A percentile compares a stretch with the other conserved stretches of the same genome.
These are phyloP conservation scores for Aptenodytes patagonicus DNA, from an alignment of 2,113 vertebrate species.

Conservation along the genomic window DNA sequence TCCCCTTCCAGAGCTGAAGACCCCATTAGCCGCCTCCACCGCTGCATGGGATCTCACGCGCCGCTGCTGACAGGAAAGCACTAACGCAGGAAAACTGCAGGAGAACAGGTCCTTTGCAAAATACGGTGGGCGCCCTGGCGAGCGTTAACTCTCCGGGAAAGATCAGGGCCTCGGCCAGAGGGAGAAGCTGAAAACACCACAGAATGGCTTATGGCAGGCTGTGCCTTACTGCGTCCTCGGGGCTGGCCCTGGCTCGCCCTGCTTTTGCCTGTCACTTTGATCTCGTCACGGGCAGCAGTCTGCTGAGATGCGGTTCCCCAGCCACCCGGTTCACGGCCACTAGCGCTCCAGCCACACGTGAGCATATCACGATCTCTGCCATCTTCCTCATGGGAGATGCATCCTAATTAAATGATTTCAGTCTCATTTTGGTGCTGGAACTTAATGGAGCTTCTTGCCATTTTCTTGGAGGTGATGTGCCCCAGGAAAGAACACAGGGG, in stretches of 20 bases:
- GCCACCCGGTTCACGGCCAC: accelerated
- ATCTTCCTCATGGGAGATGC: not conserved
- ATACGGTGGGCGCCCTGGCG: no score
- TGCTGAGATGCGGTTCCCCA: accelerated
- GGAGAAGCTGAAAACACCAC: not conserved
- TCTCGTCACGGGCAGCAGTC: not conserved
- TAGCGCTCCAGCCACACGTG: not conserved
- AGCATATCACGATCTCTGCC: not conserved
- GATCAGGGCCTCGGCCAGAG: not conserved
- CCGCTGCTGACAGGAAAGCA: not conserved
- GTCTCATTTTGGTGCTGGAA: not conserved
- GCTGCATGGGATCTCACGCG: accelerated
- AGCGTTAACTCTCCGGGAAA: not conserved
- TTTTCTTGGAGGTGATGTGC: not conserved
- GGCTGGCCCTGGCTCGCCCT: not conserved
- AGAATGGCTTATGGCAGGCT: not conserved
- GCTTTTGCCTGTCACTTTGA: not conserved
- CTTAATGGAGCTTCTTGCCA: not conserved
- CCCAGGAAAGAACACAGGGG: not conserved
- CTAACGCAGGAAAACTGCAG: not conserved
- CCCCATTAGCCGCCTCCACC: accelerated
- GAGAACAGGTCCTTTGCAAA: not conserved
- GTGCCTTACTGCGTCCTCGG: not conserved
- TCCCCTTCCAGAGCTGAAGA: not conserved
- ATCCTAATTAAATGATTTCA: not conserved